These are phyloP conservation scores for Melinaea menophilus DNA, from an alignment of 2,888 invertebrate genomes.

Conservation along the genomic window DNA sequence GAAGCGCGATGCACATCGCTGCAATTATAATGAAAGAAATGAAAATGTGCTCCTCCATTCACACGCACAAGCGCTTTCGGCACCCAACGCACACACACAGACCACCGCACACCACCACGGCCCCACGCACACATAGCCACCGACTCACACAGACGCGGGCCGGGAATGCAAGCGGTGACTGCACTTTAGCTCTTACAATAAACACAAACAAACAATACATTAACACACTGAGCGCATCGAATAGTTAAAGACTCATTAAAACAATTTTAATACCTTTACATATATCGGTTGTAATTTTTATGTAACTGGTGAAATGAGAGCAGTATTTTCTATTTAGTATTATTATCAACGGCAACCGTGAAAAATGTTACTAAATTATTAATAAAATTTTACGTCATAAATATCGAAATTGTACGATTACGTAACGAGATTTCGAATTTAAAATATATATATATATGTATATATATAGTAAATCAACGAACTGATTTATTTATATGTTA, in stretches of 20 bases:
- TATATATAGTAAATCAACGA: not conserved
- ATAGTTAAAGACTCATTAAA: constrained; percentile 47
- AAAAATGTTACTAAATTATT: too few species aligned
- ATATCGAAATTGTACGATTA: too few species aligned
- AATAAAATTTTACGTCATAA: too few species aligned
- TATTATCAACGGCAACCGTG: too few species aligned
- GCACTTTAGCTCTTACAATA: constrained; percentile 76
- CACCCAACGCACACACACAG: constrained; percentile 63
- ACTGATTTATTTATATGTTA: constrained; percentile 6
- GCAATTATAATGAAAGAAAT: constrained; percentile 72
- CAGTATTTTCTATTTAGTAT: not conserved
- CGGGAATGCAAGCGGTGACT: constrained; percentile 77
- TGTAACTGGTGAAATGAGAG: not conserved
- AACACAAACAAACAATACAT: constrained; percentile 77
- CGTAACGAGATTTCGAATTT: too few species aligned
- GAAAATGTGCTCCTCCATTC: constrained; percentile 76
- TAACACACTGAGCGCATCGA: constrained; percentile 59
- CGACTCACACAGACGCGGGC: constrained; percentile 56
- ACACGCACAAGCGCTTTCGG: constrained; percentile 75
- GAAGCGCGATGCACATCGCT: constrained; percentile 66
- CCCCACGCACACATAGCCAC: constrained; percentile 29
- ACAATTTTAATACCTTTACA: constrained; percentile 27
- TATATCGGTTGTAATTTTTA: constrained; percentile 39
- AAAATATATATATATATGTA: too few species aligned
- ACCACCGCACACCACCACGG: constrained; percentile 45